Evolutionary conservation across 2,113 vertebrate genomes (phyloP).

Genomic region (Caloenas nicobarica): DNA sequence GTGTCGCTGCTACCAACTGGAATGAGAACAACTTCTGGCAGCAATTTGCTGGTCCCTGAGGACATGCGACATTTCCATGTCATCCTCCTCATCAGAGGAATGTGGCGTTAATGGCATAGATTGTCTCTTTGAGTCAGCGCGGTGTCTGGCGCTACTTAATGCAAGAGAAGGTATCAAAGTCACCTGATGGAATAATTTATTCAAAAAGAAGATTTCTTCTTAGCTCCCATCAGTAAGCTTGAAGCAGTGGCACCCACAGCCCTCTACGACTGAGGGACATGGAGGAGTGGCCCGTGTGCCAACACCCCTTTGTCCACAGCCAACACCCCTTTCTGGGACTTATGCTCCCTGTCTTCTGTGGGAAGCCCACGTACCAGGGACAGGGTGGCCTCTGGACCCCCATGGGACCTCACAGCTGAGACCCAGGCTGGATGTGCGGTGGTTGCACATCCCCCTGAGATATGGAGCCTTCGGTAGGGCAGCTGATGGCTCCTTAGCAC

Average conservation of each 20-base stretch:
- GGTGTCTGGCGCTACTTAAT: not conserved
- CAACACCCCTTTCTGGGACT: no score
- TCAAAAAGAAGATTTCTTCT: not conserved
- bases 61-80: slow-evolving; percentile 40
- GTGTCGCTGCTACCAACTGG: not conserved
- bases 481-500: no score
- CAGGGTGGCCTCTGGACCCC: not conserved
- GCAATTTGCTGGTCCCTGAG: slow-evolving; percentile 33
- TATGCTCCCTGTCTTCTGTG: fast-evolving
- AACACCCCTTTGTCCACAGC: no score
- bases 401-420: not conserved
- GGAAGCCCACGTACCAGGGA: not conserved
- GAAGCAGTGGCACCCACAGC: not conserved
- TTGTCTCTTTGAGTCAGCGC: not conserved
- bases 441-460: no score
- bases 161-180: not conserved
- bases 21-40: slow-evolving; percentile 6
- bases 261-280: not conserved
- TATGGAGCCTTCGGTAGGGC: no score
- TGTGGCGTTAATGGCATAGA: not conserved
- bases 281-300: fast-evolving
- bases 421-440: not conserved
- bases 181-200: not conserved
- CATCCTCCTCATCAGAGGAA: not conserved
- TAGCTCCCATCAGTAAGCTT: not conserved